These are phyloP conservation scores for Decapterus maruadsi DNA, from an alignment of 2,797 vertebrate species.

Conservation along the genomic window DNA sequence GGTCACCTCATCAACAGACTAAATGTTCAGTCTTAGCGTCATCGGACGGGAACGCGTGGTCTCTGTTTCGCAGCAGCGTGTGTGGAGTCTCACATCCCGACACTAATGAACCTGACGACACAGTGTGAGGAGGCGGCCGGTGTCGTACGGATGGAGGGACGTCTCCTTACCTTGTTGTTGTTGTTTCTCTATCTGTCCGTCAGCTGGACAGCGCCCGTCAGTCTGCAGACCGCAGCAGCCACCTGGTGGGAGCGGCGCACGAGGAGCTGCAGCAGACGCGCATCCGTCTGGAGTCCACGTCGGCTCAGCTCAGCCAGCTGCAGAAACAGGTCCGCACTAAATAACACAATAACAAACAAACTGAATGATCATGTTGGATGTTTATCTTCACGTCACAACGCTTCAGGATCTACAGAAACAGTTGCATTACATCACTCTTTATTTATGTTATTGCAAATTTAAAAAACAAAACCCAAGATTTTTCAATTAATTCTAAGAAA, in stretches of 20 bases:
- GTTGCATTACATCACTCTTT: background rate
- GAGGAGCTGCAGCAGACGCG: slow-evolving; percentile 96
- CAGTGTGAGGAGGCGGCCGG: background rate
- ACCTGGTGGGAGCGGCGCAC: slow-evolving; percentile 92
- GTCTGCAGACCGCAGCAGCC: slow-evolving; percentile 94
- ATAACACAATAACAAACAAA: background rate
- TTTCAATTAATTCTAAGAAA: background rate
- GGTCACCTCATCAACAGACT: background rate
- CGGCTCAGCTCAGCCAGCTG: slow-evolving; percentile 93
- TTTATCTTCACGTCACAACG: background rate
- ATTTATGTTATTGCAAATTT: too few relatives aligned
- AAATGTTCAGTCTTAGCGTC: background rate
- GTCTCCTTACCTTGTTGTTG: background rate
- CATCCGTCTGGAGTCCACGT: slow-evolving; percentile 91
- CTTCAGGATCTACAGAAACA: background rate
- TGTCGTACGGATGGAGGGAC: background rate
- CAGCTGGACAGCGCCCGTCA: slow-evolving; percentile 95
- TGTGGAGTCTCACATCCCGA: background rate
- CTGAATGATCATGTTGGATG: background rate
- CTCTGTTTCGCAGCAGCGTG: background rate
- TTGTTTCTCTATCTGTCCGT: background rate
- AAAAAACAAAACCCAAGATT: background rate
- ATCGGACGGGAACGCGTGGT: background rate
- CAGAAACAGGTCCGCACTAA: slow-evolving; percentile 93
- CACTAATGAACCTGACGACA: background rate